Evolutionary conservation across 2,113 vertebrate genomes (phyloP).

Genomic region (Sinosuthora webbiana): DNA sequence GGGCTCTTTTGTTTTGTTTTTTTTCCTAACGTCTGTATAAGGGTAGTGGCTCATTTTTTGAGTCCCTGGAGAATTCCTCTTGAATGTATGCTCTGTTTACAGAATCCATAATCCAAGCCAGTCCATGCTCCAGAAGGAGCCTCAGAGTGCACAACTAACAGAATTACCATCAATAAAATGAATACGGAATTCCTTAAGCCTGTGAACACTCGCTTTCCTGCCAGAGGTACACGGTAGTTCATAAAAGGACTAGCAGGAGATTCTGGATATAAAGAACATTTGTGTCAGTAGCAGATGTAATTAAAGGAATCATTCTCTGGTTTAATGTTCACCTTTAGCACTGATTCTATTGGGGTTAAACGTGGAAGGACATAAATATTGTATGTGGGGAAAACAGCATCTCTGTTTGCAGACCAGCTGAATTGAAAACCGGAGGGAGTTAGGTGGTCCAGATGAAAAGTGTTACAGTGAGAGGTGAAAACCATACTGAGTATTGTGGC

Average conservation of each 20-base stretch:
- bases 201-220: not conserved
- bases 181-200: conserved; percentile 15
- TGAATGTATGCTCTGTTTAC: conserved; percentile 43
- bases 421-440: not conserved
- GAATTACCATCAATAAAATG: conserved; percentile 10
- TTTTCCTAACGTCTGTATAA: not conserved
- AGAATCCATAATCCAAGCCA: conserved; percentile 54
- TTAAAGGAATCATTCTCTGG: conserved; percentile 9
- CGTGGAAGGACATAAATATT: not conserved
- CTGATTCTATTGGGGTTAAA: conserved; percentile 1
- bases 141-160: conserved; percentile 16
- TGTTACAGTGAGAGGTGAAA: not conserved
- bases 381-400: not conserved
- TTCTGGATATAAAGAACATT: conserved; percentile 17
- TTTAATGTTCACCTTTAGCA: conserved; percentile 47
- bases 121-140: not conserved
- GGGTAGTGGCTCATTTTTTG: conserved; percentile 55
- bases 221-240: not conserved
- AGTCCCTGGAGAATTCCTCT: conserved; percentile 42
- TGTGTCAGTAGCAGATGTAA: conserved; percentile 26
- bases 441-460: conserved; percentile 45
- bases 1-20: not conserved
- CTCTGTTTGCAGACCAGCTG: not conserved
- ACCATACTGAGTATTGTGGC: not conserved
- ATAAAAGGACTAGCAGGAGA: not conserved